Base-by-base conservation (phyloP, 2,888 invertebrate species). In the Salpingus planirostris region DNA sequence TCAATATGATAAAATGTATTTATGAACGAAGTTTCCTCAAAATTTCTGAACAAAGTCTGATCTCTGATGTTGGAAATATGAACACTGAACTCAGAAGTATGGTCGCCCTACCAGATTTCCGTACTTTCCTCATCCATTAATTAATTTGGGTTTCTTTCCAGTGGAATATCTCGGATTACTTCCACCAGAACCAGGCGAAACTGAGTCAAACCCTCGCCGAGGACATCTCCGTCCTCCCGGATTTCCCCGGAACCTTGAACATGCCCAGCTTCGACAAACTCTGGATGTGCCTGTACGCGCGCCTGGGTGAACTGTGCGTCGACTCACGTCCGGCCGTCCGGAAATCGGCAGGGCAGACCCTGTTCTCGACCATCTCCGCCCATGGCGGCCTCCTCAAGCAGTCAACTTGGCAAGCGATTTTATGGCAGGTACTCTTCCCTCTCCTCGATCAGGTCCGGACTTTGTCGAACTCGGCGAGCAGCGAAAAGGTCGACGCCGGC, bases 131-230 rank as follows among this genome's bases (percentile, higher is more conserved):
- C n/a, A n/a, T n/a, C n/a, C n/a, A n/a, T n/a, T n/a, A n/a, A n/a
- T n/a, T n/a, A n/a, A n/a, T n/a, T n/a, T n/a, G n/a, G n/a, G n/a
- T n/a, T n/a, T n/a, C n/a, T n/a, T n/a, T n/a, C n/a, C 69, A 93
- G 92, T 97, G 96, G 97, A 97, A 96, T 62, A 93, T 97, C 54
- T 92, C 95, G 0, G 97, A 97, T 68, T 95, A 92, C 62, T 82
- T 96, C 54, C 92, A 86, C 69, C 93, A 95, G 74, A 93, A 93
- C 63, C 85, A 90, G 55, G 86, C 88, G 47, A 85, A 85, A 64
- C 65, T 90, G 25, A 78, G 78, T 50, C 74, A 75, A 32, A 80
- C 82, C 11, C 67, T 88, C 38, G 75, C 78, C 15, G 79, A 76
- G 49, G 87, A 89, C 55, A 68, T 73, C 5, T 73, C 78, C n/a